Evolutionary conservation across 2,888 invertebrate genomes (phyloP).

Genomic region (Drosophila dives): DNA sequence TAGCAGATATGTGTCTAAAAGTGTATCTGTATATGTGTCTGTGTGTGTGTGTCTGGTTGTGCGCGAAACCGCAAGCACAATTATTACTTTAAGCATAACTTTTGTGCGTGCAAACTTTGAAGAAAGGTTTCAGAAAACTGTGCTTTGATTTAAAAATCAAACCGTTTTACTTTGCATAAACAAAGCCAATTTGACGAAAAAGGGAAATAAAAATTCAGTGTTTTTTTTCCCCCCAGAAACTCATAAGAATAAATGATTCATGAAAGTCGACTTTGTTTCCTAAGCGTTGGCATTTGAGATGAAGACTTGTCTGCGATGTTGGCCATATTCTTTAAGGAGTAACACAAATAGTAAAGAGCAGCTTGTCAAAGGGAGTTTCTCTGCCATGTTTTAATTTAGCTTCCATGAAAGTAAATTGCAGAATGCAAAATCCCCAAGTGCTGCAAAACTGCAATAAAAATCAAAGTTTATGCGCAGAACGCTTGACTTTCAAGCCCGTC

Average conservation of each 20-base stretch:
- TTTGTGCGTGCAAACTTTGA: constrained; percentile 33
- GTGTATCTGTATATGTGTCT: constrained; percentile 8
- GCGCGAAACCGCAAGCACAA: constrained; percentile 55
- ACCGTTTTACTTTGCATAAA: constrained; percentile 7
- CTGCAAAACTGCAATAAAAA: constrained; percentile 53
- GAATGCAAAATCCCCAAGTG: constrained; percentile 9
- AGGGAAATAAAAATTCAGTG: neutral
- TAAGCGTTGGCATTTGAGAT: neutral
- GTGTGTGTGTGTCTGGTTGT: constrained; percentile 9
- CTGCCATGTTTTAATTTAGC: neutral
- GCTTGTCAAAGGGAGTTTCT: constrained; percentile 3
- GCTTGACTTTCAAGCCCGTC: constrained; percentile 57
- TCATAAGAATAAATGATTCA: neutral
- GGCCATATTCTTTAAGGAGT: neutral
- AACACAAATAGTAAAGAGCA: neutral
- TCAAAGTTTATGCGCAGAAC: constrained; percentile 59
- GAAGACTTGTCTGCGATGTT: neutral
- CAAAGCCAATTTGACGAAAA: neutral
- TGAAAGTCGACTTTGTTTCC: neutral
- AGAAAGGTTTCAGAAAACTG: constrained; percentile 14
- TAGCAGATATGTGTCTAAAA: neutral
- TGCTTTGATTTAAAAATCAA: constrained; percentile 21
- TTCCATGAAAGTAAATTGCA: constrained; percentile 6
- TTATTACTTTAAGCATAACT: constrained; percentile 67
- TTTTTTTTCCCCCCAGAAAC: neutral